Evolutionary conservation across 2,888 invertebrate species (phyloP), one percentile per base, ranked within the genome.

Genomic region (Tetragnatha montana): DNA sequence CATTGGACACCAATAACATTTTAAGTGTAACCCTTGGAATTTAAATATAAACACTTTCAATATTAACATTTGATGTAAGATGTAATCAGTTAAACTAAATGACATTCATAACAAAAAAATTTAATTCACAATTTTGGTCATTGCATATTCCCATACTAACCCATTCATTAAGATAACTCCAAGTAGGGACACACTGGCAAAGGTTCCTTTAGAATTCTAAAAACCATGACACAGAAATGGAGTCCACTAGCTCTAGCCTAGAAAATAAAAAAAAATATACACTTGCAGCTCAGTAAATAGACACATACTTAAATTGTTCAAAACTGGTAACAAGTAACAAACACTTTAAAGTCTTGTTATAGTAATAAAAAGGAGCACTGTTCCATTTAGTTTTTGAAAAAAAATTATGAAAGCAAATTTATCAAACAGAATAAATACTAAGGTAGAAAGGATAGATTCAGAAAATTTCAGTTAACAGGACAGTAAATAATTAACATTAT

Each of bases 211-310:
- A 99, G 95, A 93, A 99, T 96, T 92, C 99, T 96, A 93, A 99
- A 98, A 93, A 99, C 96, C 95, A 99, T 97, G 91, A 98, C 98
- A 94, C 99, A 99, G 92, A 98, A 98, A 94, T 98, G 98, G 93
- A 98, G 95, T 92, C 97, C 97, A 93, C 97, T 97, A 92, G 98
- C 98, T 94, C 98, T 97, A 95, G 98, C 99, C 98, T 98, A 73
- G 51, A 75, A 85, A 22, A n/a, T 21, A 17, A 51, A 17, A 35
- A 10, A 71, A 81, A 71, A 51, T 82, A 74, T 51, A 82, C 50
- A 81, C 22, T 19, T 71, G n/a, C 12, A n/a, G 19, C 22, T 71
- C 51, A 22, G 1, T 14, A 17, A n/a, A 21, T 22, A 12, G 73
- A 88, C 73, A 89, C 84, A 89, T 89, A 89, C 89, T 84, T 89